phyloP scores from a whole-genome alignment of 2,888 invertebrate genomes.

The Ectropis crepuscularia region DNA sequence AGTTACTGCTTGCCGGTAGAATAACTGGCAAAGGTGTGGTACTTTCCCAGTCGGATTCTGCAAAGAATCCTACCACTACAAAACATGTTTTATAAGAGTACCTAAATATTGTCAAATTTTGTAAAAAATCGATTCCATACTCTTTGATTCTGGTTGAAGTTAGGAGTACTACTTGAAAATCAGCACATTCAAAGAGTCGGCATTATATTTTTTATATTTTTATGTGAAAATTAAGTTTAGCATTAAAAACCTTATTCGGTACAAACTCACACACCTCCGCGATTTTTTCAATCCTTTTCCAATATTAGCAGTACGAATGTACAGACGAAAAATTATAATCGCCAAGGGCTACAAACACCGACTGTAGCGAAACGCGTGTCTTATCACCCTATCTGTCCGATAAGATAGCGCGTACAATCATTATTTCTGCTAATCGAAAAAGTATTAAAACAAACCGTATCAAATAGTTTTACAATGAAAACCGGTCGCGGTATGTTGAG shows the following conservation, averaged over 20 bases:
- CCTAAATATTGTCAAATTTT: too few relatives aligned
- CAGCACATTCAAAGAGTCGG: too few relatives aligned
- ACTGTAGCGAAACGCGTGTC: slow-evolving; percentile 54
- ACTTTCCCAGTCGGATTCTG: too few relatives aligned
- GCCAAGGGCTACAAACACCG: slow-evolving; percentile 61
- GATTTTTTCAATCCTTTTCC: slow-evolving; percentile 35
- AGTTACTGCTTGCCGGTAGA: too few relatives aligned
- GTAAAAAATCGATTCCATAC: too few relatives aligned
- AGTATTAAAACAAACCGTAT: slow-evolving; percentile 53
- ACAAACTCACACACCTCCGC: slow-evolving; percentile 36
- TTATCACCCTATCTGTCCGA: slow-evolving; percentile 72
- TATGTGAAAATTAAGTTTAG: neutral
- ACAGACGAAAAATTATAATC: slow-evolving; percentile 32
- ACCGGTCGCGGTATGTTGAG: slow-evolving; percentile 39
- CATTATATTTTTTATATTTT: too few relatives aligned
- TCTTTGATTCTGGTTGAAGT: too few relatives aligned
- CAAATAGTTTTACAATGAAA: slow-evolving; percentile 43
- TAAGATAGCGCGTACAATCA: slow-evolving; percentile 73
- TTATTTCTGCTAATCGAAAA: slow-evolving; percentile 73
- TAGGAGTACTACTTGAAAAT: too few relatives aligned
- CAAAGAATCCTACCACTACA: too few relatives aligned
- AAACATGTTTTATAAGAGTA: too few relatives aligned
- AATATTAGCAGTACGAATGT: slow-evolving; percentile 37
- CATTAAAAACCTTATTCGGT: neutral
- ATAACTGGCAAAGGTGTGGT: too few relatives aligned